phyloP scores from a whole-genome alignment of 2,888 invertebrate species.

The Silvanus unidentatus region DNA sequence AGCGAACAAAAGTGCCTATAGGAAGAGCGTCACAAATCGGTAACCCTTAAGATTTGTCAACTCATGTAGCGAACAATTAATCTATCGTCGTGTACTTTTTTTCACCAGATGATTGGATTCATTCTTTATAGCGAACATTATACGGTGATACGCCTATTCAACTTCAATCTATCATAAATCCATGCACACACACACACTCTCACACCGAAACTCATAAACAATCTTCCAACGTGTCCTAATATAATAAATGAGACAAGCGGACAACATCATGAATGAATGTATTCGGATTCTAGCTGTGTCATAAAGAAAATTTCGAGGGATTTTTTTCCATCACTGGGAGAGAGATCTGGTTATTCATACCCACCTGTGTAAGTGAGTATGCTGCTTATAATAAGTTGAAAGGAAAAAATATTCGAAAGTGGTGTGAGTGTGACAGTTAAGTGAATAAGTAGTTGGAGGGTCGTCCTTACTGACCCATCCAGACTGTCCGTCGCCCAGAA shows the following conservation, averaged over 20 bases:
- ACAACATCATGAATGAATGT: slow-evolving; percentile 11
- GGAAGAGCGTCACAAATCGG: too few relatives aligned
- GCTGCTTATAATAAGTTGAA: too few relatives aligned
- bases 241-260: slow-evolving; percentile 13
- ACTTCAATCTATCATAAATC: slow-evolving; percentile 24
- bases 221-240: slow-evolving; percentile 10
- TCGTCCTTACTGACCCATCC: neutral
- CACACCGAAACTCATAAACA: neutral
- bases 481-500: slow-evolving; percentile 1
- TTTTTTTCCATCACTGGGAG: slow-evolving; percentile 20
- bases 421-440: too few relatives aligned
- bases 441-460: neutral
- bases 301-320: slow-evolving; percentile 23
- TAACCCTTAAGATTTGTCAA: slow-evolving; percentile 28
- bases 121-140: slow-evolving; percentile 25
- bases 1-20: too few relatives aligned
- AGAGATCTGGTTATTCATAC: slow-evolving; percentile 19
- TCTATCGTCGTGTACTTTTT: slow-evolving; percentile 12
- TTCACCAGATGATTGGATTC: slow-evolving; percentile 24
- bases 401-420: too few relatives aligned
- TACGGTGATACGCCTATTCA: slow-evolving; percentile 24
- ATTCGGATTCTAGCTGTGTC: slow-evolving; percentile 18
- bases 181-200: neutral
- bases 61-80: slow-evolving; percentile 28
- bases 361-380: slow-evolving; percentile 23